A percentile compares a stretch with the other conserved stretches of the same genome.
phyloP scores from a whole-genome alignment of 2,888 invertebrate genomes.

The Aelia acuminata region DNA sequence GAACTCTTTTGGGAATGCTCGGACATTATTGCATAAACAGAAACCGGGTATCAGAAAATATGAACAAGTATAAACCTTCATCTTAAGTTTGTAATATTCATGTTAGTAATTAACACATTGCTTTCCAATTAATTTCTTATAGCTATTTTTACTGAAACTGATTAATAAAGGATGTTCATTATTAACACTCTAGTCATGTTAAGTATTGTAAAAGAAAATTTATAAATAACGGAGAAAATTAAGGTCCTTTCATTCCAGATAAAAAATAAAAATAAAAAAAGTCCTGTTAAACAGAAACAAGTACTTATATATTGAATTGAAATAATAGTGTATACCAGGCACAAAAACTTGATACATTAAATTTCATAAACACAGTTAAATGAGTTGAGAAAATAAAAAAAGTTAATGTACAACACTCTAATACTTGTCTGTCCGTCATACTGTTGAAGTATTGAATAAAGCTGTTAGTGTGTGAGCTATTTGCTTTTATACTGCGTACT shows the following conservation, averaged over 20 bases:
- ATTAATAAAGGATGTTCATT: background rate
- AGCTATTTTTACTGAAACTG: background rate
- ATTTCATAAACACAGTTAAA: too few species aligned
- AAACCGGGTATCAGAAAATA: slow-evolving; percentile 3
- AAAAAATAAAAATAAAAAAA: too few species aligned
- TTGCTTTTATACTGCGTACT: too few species aligned
- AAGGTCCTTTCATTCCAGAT: background rate
- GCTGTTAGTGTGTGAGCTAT: too few species aligned
- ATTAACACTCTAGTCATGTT: background rate
- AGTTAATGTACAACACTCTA: too few species aligned
- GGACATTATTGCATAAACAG: slow-evolving; percentile 24
- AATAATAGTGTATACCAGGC: too few species aligned
- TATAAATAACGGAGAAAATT: background rate
- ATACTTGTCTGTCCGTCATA: too few species aligned
- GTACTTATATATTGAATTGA: too few species aligned
- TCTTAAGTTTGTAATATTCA: slow-evolving; percentile 2
- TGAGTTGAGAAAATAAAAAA: too few species aligned
- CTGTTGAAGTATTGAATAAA: too few species aligned
- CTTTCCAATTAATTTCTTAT: background rate
- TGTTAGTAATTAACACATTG: background rate
- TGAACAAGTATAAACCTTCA: slow-evolving; percentile 43
- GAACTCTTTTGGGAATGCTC: too few species aligned
- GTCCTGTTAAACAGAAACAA: background rate
- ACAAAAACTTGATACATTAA: too few species aligned
- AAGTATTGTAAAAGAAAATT: background rate